These are phyloP conservation scores for Conus canariensis DNA, from an alignment of 2,888 invertebrate genomes.

Conservation along the genomic window DNA sequence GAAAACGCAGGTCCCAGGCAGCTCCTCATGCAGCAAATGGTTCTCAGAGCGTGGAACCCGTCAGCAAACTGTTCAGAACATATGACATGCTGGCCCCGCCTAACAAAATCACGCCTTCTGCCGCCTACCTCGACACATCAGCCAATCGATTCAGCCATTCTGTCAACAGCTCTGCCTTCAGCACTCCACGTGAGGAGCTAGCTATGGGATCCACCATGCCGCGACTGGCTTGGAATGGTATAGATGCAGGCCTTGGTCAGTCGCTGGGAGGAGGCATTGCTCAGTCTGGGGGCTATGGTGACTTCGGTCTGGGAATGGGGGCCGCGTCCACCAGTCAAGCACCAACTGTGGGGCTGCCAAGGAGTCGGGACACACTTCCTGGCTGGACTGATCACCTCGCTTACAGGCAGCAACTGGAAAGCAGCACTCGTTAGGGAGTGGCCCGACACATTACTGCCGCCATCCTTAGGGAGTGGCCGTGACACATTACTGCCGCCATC, in stretches of 20 bases:
- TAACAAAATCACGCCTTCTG: constrained; percentile 68
- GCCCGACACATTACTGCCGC: too few relatives aligned
- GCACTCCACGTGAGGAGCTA: constrained; percentile 54
- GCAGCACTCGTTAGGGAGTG: not conserved
- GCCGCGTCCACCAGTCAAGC: not conserved
- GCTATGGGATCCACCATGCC: not conserved
- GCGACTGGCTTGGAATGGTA: not conserved
- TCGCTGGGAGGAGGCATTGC: constrained; percentile 11
- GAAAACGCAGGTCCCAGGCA: constrained; percentile 45
- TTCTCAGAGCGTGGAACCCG: not conserved
- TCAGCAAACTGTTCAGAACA: constrained; percentile 53
- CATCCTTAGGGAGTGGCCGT: not conserved
- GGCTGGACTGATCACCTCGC: constrained; percentile 51
- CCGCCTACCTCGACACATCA: constrained; percentile 57
- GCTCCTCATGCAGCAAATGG: not conserved
- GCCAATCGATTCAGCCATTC: constrained; percentile 65
- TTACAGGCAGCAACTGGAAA: constrained; percentile 37
- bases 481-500: not conserved
- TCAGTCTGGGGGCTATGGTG: not conserved
- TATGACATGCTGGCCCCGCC: constrained; percentile 71
- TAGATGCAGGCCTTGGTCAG: constrained; percentile 3
- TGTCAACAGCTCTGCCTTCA: constrained; percentile 66
- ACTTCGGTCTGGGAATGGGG: constrained; percentile 5
- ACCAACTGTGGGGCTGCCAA: not conserved
- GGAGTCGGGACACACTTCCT: constrained; percentile 49